These are phyloP conservation scores for Pristionchus fissidentatus DNA, from an alignment of 2,888 invertebrate genomes.

Conservation along the genomic window DNA sequence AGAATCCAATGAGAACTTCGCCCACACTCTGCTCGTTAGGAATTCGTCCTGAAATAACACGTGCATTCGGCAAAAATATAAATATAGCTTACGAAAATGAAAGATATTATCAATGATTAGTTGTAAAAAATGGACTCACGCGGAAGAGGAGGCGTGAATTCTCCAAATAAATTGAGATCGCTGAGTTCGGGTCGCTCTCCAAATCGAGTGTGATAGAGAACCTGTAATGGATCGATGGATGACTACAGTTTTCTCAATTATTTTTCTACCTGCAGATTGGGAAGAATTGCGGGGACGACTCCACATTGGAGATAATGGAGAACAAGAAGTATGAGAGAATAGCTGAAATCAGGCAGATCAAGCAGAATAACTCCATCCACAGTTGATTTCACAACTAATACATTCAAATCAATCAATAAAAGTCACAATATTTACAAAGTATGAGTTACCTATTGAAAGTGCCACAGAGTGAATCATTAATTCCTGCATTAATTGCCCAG, in stretches of 20 bases:
- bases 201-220: neutral
- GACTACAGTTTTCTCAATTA: neutral
- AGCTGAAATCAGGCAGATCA: slow-evolving; percentile 57
- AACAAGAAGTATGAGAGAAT: slow-evolving; percentile 73
- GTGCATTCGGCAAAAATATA: neutral
- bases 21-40: slow-evolving; percentile 61
- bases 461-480: slow-evolving; percentile 67
- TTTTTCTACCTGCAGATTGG: slow-evolving; percentile 68
- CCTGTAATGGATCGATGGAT: neutral
- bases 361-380: neutral
- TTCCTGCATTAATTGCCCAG: slow-evolving; percentile 70
- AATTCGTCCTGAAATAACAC: slow-evolving; percentile 51
- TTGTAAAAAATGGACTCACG: neutral
- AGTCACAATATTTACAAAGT: neutral
- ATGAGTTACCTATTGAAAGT: slow-evolving; percentile 68
- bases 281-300: slow-evolving; percentile 68
- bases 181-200: neutral
- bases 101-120: neutral
- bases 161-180: slow-evolving; percentile 4
- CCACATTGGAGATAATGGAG: slow-evolving; percentile 73
- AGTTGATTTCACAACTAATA: too few species aligned
- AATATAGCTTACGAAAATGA: neutral
- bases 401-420: too few species aligned
- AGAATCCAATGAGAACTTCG: slow-evolving; percentile 72
- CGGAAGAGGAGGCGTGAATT: neutral